A percentile compares a stretch with the other conserved stretches of the same genome.
Evolutionary conservation across 2,888 invertebrate genomes (phyloP).

Genomic region (Branchipolynoe longqiensis): DNA sequence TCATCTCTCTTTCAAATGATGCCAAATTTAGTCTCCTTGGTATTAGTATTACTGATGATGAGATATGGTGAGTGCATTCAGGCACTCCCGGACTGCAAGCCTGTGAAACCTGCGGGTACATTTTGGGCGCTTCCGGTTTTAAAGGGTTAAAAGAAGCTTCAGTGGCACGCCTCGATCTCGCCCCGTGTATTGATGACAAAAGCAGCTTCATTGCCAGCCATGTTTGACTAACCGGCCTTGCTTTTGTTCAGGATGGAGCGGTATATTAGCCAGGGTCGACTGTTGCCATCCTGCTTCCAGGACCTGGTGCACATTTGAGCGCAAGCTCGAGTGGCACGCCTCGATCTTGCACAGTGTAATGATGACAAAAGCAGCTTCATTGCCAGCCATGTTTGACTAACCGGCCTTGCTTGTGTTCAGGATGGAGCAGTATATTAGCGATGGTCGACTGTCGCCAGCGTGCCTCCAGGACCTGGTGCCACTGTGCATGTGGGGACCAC

Average conservation of each 20-base stretch:
- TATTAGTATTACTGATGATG: too few species aligned
- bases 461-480: constrained; percentile 73
- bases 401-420: constrained; percentile 64
- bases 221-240: not conserved
- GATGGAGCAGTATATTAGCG: constrained; percentile 67
- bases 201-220: not conserved
- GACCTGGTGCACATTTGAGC: not conserved
- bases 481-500: constrained; percentile 69
- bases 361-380: not conserved
- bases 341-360: too few species aligned
- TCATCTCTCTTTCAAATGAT: too few species aligned
- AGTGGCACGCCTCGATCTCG: too few species aligned
- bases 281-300: constrained; percentile 68
- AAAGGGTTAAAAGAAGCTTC: too few species aligned
- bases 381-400: not conserved
- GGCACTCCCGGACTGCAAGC: too few species aligned
- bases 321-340: too few species aligned
- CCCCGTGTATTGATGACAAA: not conserved
- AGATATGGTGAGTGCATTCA: too few species aligned
- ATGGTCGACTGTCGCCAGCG: constrained; percentile 69
- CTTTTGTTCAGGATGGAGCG: constrained; percentile 69
- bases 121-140: too few species aligned
- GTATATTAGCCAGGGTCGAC: constrained; percentile 65
- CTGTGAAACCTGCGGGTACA: too few species aligned
- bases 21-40: too few species aligned